These are phyloP conservation scores for Numenius phaeopus DNA, from an alignment of 2,797 vertebrate species.

Conservation along the genomic window DNA sequence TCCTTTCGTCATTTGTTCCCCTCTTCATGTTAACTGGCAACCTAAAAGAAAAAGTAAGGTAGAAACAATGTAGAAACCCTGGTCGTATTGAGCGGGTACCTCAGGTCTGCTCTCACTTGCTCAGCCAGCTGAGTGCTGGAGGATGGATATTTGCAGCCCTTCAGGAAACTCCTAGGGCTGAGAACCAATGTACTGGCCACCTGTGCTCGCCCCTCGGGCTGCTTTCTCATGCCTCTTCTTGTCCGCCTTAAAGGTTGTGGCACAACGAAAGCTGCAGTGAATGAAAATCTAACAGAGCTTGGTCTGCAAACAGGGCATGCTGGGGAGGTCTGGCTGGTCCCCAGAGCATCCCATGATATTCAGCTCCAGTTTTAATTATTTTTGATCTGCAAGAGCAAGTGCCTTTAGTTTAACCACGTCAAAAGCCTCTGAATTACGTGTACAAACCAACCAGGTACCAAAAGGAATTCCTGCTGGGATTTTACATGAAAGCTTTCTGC, in stretches of 20 bases:
- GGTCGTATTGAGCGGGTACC: neutral
- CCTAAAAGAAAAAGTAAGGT: neutral
- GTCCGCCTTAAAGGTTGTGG: neutral
- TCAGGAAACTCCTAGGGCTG: neutral
- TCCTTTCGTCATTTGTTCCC: neutral
- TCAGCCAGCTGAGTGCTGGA: neutral
- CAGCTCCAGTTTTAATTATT: neutral
- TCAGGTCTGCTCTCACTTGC: neutral
- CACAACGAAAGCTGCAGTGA: neutral
- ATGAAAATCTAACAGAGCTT: neutral
- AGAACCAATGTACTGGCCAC: neutral
- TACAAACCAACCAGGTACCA: neutral
- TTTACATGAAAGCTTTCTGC: slow-evolving; percentile 16
- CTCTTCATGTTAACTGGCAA: neutral
- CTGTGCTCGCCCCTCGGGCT: accelerated
- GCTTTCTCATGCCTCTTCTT: neutral
- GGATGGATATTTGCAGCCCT: neutral
- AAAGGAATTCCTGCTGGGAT: slow-evolving; percentile 31
- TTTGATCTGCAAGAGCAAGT: neutral
- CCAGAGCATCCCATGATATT: neutral
- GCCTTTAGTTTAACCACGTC: neutral
- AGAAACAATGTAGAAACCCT: neutral
- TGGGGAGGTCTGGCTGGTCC: neutral
- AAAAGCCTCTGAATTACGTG: neutral
- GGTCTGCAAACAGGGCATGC: neutral